Percentiles rank a stretch among this genome's conserved stretches.
These are phyloP conservation scores for Myrmecobius fasciatus DNA, from an alignment of 2,113 vertebrate species.

Conservation along the genomic window DNA sequence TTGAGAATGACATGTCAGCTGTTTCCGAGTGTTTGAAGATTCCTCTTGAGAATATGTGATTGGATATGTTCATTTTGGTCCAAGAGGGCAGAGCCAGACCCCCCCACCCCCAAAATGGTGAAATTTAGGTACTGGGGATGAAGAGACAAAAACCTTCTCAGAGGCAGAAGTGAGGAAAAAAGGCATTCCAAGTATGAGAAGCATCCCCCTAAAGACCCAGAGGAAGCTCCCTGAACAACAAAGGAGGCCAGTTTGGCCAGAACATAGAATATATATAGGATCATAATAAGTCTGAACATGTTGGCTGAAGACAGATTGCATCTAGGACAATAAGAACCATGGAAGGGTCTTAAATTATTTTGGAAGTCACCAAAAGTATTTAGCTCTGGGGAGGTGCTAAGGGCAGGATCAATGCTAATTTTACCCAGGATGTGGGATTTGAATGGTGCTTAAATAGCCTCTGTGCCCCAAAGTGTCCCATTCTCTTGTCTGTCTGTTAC, in stretches of 20 bases:
- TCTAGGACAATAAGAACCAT: neutral
- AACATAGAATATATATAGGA: too few relatives aligned
- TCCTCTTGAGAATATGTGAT: accelerated
- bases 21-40: neutral
- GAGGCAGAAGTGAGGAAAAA: neutral
- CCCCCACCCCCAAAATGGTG: neutral
- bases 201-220: neutral
- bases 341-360: neutral
- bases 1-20: neutral
- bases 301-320: neutral
- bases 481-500: neutral
- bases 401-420: neutral
- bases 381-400: neutral
- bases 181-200: too few relatives aligned
- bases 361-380: neutral
- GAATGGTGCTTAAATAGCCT: neutral
- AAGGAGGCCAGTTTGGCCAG: neutral
- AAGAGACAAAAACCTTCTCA: neutral
- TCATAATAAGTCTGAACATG: neutral
- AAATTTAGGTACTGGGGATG: neutral
- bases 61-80: neutral
- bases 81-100: neutral
- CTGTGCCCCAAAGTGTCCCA: neutral
- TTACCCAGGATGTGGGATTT: neutral
- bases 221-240: neutral